Conservation (phyloP, 2,797 vertebrate species). For the Acrocephalus scirpaceus region DNA sequence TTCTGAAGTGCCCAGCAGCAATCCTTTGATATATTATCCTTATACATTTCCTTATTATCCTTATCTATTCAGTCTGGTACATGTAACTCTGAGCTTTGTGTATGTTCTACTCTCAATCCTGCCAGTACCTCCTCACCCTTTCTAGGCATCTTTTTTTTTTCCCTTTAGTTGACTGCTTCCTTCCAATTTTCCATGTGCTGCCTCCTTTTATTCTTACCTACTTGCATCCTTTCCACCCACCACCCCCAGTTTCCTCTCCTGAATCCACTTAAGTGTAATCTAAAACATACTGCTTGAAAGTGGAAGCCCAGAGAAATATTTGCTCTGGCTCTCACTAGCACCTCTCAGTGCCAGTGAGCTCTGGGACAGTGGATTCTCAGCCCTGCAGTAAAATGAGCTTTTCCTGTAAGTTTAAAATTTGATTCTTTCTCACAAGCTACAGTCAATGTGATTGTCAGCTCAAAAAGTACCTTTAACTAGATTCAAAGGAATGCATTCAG, state of each 20-base stretch:
- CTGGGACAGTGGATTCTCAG: constrained; percentile 30
- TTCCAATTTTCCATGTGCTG: background rate
- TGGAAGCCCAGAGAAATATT: constrained; percentile 61
- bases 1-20: background rate
- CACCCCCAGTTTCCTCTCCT: constrained; percentile 56
- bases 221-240: background rate
- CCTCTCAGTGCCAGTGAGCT: constrained; percentile 1
- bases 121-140: background rate
- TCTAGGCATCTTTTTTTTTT: background rate
- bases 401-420: constrained; percentile 54
- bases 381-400: constrained; percentile 30
- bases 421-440: constrained; percentile 14
- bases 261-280: constrained; percentile 54
- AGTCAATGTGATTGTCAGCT: constrained; percentile 41
- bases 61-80: background rate
- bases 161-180: background rate
- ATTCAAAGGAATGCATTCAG: constrained; percentile 10
- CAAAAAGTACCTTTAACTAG: background rate
- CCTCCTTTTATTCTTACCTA: constrained; percentile 15
- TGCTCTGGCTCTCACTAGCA: constrained; percentile 20
- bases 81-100: background rate
- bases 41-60: background rate
- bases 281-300: constrained; percentile 49
- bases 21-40: background rate
- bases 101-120: background rate